Evolutionary conservation across 2,888 invertebrate species (phyloP), one percentile per base, ranked within the genome.

Genomic region (Eumerus sabulonum): DNA sequence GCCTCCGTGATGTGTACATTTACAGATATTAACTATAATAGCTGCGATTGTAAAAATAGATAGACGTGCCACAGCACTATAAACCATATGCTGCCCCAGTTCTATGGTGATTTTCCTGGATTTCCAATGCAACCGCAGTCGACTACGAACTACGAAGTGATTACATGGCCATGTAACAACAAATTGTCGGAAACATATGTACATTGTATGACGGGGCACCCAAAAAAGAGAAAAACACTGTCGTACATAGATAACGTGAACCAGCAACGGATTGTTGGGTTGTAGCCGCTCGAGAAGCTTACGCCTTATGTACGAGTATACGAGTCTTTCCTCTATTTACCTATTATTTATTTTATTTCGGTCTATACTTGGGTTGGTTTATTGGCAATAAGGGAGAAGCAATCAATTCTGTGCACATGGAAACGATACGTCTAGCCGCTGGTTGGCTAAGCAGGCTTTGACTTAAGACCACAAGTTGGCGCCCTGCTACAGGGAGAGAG

Each of bases 21-120:
- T 45, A 45, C 57, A 45, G 36, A 50, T 66, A 77, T 67, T 77
- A 72, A 45, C 42, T 19, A 50, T 62, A 72, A 77, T 53, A 72
- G 62, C 35, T 67, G 62, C 48, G 67, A 77, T 77, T 57, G 36
- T 16, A 57, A 18, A 50, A 27, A 56, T 56, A 74, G 50, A 59
- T 57, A 48, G 17, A 60, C 54, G 7, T 54, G 36, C 19, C 19
- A 47, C 14, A 2, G 50, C 45, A 54, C 17, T 60, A 2, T 57
- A 17, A 36, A 12, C 11, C 13, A 36, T 35, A 27, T 48, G 60
- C 13, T 48, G 9, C 38, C 7, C 40, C 16, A 27, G 36, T 63
- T 51, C 27, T 2, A 27, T 27, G 27, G 27, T 27, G 2, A 2
- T 27, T 27, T 27, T 7, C 27, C 7, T 27, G 3, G 27, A 27